These are phyloP conservation scores for Drosophila mimica DNA, from an alignment of 2,888 invertebrate species.

Conservation along the genomic window DNA sequence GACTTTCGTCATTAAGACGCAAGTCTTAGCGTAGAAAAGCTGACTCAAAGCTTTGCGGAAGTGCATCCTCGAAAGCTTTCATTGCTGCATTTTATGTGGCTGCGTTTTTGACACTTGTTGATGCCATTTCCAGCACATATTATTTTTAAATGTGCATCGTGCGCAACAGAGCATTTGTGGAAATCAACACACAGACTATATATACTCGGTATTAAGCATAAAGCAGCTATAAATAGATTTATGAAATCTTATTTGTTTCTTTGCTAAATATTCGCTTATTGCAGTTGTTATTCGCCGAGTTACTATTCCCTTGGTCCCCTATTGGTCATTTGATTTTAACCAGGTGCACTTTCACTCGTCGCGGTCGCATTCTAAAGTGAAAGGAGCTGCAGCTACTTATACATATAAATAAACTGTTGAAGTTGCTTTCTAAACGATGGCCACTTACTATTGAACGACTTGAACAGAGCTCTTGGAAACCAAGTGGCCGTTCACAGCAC, in stretches of 20 bases:
- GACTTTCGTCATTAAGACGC: constrained; percentile 34
- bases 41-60: constrained; percentile 43
- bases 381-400: constrained; percentile 53
- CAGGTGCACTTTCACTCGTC: constrained; percentile 59
- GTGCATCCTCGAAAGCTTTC: constrained; percentile 48
- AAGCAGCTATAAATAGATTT: background rate
- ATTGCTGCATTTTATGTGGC: constrained; percentile 7
- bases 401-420: constrained; percentile 18
- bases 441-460: constrained; percentile 33
- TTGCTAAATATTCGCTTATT: background rate
- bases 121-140: constrained; percentile 41
- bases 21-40: constrained; percentile 26
- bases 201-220: background rate
- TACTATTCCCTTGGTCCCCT: background rate
- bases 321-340: constrained; percentile 1
- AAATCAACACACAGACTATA: background rate
- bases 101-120: constrained; percentile 61
- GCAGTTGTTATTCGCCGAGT: background rate
- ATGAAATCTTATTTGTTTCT: background rate
- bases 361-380: constrained; percentile 68
- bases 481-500: constrained; percentile 48
- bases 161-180: background rate
- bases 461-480: constrained; percentile 10
- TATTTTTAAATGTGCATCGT: background rate
- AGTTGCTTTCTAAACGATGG: constrained; percentile 65